Conservation (phyloP, 1,140 invertebrate genomes). For the Cylas formicarius region DNA sequence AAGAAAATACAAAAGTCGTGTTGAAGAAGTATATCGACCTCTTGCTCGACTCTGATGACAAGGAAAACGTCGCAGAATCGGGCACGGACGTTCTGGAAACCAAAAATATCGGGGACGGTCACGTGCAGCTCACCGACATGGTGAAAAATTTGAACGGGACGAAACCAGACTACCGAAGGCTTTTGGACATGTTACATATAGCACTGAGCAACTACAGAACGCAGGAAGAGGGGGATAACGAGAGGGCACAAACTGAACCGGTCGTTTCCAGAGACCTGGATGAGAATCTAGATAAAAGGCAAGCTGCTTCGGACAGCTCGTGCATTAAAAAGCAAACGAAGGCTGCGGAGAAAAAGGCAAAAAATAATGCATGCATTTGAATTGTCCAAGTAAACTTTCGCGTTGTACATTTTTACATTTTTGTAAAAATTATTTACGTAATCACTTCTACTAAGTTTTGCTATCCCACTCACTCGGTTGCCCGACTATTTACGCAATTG, state of each 20-base stretch:
- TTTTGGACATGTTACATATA: conserved; percentile 12
- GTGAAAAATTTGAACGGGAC: not conserved
- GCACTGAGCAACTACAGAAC: conserved; percentile 6
- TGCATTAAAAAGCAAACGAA: conserved; percentile 7
- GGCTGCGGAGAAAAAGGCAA: conserved; percentile 1
- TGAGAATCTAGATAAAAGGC: conserved; percentile 5
- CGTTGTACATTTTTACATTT: too few relatives aligned
- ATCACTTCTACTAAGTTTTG: too few relatives aligned
- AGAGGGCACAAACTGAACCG: conserved; percentile 9
- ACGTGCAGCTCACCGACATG: not conserved
- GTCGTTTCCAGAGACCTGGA: not conserved
- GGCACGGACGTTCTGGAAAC: not conserved
- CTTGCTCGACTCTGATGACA: conserved; percentile 8
- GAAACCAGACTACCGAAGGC: conserved; percentile 9
- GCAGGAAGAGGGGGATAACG: conserved; percentile 4
- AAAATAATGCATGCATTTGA: too few relatives aligned
- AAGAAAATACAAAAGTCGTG: not conserved
- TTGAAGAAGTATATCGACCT: conserved; percentile 16
- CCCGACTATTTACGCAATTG: too few relatives aligned
- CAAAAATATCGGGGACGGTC: conserved; percentile 3
- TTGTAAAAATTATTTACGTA: too few relatives aligned
- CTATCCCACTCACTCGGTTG: too few relatives aligned
- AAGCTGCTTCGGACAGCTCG: conserved; percentile 8
- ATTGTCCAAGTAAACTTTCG: too few relatives aligned
- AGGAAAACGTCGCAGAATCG: conserved; percentile 1